These are phyloP conservation scores for Hydrozoanthus gracilis DNA, from an alignment of 92 coral and sea anemone species.

Conservation along the genomic window DNA sequence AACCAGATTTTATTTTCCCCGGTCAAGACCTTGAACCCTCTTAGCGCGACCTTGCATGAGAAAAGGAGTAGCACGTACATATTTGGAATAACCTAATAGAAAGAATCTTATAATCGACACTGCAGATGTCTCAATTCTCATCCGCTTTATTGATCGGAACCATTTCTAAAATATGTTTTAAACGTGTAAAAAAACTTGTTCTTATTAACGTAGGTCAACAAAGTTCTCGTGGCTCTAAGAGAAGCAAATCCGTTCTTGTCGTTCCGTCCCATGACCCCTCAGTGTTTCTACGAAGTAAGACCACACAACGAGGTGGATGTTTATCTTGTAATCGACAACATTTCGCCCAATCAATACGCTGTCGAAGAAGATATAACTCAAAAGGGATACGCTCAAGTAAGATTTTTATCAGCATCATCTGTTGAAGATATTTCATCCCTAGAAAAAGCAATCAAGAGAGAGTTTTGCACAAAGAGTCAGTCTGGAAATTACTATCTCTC, in stretches of 20 bases:
- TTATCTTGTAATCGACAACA: slow-evolving; percentile 61
- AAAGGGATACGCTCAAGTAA: slow-evolving; percentile 71
- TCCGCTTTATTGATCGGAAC: too few species aligned
- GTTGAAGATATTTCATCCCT: slow-evolving; percentile 29
- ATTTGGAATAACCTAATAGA: too few species aligned
- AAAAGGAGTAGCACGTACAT: too few species aligned
- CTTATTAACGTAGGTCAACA: slow-evolving; percentile 49
- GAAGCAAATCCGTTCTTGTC: slow-evolving; percentile 51
- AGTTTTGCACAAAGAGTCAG: slow-evolving; percentile 50
- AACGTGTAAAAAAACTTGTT: neutral
- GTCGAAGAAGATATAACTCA: slow-evolving; percentile 72
- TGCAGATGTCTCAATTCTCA: too few species aligned
- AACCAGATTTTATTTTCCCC: too few species aligned
- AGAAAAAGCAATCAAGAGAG: slow-evolving; percentile 5
- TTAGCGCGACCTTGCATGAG: too few species aligned
- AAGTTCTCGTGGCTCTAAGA: slow-evolving; percentile 63
- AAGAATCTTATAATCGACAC: too few species aligned
- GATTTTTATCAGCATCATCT: neutral
- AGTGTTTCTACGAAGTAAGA: slow-evolving; percentile 69
- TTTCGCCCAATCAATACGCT: slow-evolving; percentile 51
- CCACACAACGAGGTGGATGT: slow-evolving; percentile 79
- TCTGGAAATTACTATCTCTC: slow-evolving; percentile 62
- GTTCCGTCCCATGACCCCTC: slow-evolving; percentile 68
- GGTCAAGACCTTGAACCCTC: too few species aligned
- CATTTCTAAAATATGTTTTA: too few species aligned